Base-by-base conservation (phyloP, 2,797 vertebrate genomes). In the Sitta carolinensis region DNA sequence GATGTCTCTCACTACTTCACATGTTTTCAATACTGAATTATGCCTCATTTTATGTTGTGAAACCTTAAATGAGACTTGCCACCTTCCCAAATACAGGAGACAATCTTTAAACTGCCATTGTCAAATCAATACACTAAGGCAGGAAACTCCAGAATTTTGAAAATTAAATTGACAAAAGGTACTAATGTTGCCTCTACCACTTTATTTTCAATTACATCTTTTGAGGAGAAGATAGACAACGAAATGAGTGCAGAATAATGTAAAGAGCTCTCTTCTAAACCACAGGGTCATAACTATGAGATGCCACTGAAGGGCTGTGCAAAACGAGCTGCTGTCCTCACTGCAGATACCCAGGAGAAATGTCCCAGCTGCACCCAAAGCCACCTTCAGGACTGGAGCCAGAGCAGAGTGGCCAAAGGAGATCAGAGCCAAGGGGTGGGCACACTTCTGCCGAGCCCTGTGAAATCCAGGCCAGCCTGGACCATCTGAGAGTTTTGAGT, bases 51-150 rank as follows among this genome's bases (percentile, higher is more conserved):
- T 97, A 95, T 69, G 90, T 58, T 84, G 70, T 64, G 85, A 95
- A 96, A 85, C 64, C 82, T 97, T 96, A 97, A 98, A 96, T 94
- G 78, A 94, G 67, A 97, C 74, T 95, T 97, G 97, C 97, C 97
- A 97, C 94, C 94, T 97, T 94, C 93, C 95, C 84, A 97, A 96
- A 94, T 57, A 89, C 43, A 77, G 94, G 83, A 97, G 93, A 95
- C 76, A 93, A 25, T 48, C 89, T 58, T 90, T 92, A 89, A 84
- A 40, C 40, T 89, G 94, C 90, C 79, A 77, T 32, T 1, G 2
- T 58, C 74, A 70, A 84, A 69, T 93, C 89, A 95, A 81, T 50
- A 90, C 57, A 47, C 25, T 16, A 73, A 76, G 70, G 52, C 67
- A 88, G 47, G 82, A 86, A 84, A 73, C 83, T 72, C 80, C 74